phyloP scores from a whole-genome alignment of 1,140 invertebrate genomes.

The Periplaneta americana region DNA sequence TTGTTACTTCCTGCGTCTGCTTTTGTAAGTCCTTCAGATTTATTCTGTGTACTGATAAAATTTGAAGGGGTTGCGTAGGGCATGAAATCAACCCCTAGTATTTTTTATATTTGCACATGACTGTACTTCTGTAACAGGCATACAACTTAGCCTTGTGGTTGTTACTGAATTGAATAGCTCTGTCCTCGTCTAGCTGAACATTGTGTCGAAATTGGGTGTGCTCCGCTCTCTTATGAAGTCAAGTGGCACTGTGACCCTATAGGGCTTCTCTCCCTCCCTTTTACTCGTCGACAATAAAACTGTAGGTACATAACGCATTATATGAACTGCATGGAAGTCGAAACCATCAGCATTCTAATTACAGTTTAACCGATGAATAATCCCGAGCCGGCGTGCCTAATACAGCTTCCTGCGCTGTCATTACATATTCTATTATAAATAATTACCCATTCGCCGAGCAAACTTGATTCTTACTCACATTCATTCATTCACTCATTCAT shows the following conservation, averaged over 20 bases:
- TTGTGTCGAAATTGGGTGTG: neutral
- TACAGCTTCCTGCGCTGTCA: neutral
- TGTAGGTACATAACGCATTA: neutral
- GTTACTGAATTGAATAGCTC: neutral
- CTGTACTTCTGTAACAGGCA: neutral
- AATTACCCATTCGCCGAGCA: neutral
- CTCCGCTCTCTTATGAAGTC: neutral
- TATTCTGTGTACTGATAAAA: too few species aligned
- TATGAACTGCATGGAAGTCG: neutral
- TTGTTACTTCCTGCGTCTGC: too few species aligned
- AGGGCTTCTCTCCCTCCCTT: neutral
- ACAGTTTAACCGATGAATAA: neutral
- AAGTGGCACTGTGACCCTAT: neutral
- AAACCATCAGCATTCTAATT: neutral
- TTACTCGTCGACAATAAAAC: neutral
- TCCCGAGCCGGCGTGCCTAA: neutral
- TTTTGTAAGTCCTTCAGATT: too few species aligned
- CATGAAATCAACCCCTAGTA: too few species aligned
- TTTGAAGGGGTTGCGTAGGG: too few species aligned
- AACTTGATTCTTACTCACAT: neutral
- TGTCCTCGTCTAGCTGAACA: neutral
- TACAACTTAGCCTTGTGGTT: neutral
- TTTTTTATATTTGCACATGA: neutral
- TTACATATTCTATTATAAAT: neutral
- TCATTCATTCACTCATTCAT: neutral